Conservation (phyloP, 2,888 invertebrate genomes). For the Nomada goodeniana region DNA sequence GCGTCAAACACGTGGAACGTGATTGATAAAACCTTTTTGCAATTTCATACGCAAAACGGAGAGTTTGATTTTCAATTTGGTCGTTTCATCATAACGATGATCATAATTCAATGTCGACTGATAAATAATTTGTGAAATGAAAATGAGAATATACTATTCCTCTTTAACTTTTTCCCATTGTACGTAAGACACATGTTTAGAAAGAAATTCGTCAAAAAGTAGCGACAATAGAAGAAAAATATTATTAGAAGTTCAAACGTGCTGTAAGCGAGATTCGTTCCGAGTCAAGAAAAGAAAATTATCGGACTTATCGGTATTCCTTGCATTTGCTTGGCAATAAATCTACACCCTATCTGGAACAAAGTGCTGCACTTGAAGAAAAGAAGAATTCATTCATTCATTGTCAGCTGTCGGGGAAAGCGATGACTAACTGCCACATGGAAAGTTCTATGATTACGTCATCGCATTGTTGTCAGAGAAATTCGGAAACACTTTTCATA, state of each 20-base stretch:
- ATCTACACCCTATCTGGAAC: conserved; percentile 52
- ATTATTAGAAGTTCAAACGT: conserved; percentile 20
- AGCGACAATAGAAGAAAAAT: not conserved
- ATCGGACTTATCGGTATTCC: conserved; percentile 52
- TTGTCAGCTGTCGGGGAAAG: conserved; percentile 37
- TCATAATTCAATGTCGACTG: not conserved
- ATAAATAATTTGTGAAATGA: not conserved
- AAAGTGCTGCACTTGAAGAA: conserved; percentile 50
- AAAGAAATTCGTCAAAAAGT: not conserved
- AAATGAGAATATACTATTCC: not conserved
- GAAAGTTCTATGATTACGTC: conserved; percentile 64
- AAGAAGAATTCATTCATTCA: conserved; percentile 66
- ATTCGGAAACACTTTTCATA: not conserved
- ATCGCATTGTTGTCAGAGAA: conserved; percentile 18
- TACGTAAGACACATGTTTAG: too few relatives aligned
- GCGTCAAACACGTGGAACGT: too few relatives aligned
- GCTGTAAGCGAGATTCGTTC: conserved; percentile 12
- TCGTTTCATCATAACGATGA: too few relatives aligned
- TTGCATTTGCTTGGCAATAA: conserved; percentile 61
- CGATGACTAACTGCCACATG: conserved; percentile 47
- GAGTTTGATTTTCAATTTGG: too few relatives aligned
- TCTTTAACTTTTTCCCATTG: not conserved
- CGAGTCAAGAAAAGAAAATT: conserved; percentile 35
- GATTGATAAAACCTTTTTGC: too few relatives aligned
- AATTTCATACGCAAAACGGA: too few relatives aligned